Base-by-base conservation (phyloP, 2,113 vertebrate genomes). In the Nibea coibor region DNA sequence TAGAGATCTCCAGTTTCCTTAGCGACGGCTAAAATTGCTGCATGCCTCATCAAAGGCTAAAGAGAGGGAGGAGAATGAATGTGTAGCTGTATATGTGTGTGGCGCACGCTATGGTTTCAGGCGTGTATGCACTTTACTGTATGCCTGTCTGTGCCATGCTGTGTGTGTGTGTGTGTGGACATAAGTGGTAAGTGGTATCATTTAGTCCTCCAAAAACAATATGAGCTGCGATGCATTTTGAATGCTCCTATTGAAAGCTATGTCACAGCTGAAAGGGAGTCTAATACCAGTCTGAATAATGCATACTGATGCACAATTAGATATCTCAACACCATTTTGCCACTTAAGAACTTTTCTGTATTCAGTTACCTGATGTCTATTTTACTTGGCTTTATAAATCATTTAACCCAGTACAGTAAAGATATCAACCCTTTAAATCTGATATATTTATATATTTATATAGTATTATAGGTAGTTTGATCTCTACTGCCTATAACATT, bases 251-350 rank as follows among this genome's bases (percentile, higher is more conserved):
- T 85, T 91, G 82, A 88, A 69, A 80, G 76, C 69, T 70, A 83
- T 84, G 78, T 79, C 67, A 63, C 75, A 54, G 72, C 76, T 89
- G 88, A 89, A 88, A 83, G 58, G 74, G 76, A 90, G 81, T 77
- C 79, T 78, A 81, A 90, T 84, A 59, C 83, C 84, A 65, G 24
- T 35, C 63, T 94, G 80, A 93, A 94, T 93, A 90, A 93, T 93
- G 83, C 72, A 93, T 89, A 81, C 57, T 47, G 58, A 87, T 12
- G 62, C 86, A 93, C 84, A 90, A 92, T 93, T 66, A 87, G 87
- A 90, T 92, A 92, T 89, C 84, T 88, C 89, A 83, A 86, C 91
- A 88, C 83, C 82, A 58, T 91, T 90, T 90, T 79, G 71, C 74
- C 51, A 35, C 85, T 75, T 47, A 59, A 85, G 79, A 82, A 72